Percentiles rank a stretch among this genome's conserved stretches.
Conservation (phyloP, 2,113 vertebrate genomes). For the Lepus europaeus region DNA sequence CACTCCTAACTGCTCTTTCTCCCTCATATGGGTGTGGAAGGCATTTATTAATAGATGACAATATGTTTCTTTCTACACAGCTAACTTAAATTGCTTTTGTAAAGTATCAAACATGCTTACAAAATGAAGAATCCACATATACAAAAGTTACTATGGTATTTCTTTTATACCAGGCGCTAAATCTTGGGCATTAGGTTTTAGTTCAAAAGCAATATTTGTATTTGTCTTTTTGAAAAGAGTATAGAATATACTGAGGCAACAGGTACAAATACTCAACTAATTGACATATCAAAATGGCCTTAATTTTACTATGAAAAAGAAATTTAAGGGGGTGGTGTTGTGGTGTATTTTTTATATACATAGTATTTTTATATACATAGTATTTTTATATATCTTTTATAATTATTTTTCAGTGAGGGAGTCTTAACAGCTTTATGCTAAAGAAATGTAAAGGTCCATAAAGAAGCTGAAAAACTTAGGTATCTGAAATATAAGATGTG, state of each 20-base stretch:
- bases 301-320: background rate
- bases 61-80: conserved; percentile 65
- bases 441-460: conserved; percentile 41
- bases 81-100: conserved; percentile 68
- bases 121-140: conserved; percentile 60
- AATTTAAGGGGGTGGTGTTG: too few species aligned
- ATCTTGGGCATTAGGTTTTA: conserved; percentile 29
- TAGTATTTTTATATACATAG: too few species aligned
- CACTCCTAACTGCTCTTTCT: conserved; percentile 16
- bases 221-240: conserved; percentile 33
- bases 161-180: conserved; percentile 63
- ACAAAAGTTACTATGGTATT: conserved; percentile 50
- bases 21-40: background rate
- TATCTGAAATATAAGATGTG: conserved; percentile 51
- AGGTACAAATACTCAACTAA: background rate
- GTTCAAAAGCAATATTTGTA: conserved; percentile 32
- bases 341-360: too few species aligned
- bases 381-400: background rate
- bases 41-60: conserved; percentile 62
- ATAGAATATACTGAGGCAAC: background rate
- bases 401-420: background rate
- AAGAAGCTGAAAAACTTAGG: background rate
- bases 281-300: background rate
- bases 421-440: conserved; percentile 46
- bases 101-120: conserved; percentile 56